phyloP scores from a whole-genome alignment of 2,888 invertebrate genomes.

The Herminia tarsipennalis region DNA sequence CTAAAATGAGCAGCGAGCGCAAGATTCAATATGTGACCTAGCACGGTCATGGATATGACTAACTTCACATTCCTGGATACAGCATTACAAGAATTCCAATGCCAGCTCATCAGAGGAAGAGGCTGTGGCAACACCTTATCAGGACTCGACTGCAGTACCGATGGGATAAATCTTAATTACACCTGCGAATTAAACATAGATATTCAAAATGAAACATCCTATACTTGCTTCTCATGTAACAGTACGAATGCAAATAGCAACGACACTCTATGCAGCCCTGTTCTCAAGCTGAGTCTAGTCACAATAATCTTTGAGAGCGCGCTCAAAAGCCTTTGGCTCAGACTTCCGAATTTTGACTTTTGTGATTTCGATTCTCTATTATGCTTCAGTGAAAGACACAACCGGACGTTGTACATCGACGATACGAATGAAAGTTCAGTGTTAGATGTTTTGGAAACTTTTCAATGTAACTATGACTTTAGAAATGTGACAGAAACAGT shows the following conservation, averaged over 20 bases:
- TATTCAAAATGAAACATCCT: conserved; percentile 78
- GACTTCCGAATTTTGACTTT: conserved; percentile 61
- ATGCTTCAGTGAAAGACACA: conserved; percentile 62
- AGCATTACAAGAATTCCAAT: conserved; percentile 67
- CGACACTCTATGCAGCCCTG: conserved; percentile 68
- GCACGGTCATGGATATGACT: conserved; percentile 65
- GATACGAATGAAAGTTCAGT: conserved; percentile 49
- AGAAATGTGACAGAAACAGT: conserved; percentile 57
- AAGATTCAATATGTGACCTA: conserved; percentile 62
- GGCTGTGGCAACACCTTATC: conserved; percentile 58
- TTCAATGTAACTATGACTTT: conserved; percentile 73
- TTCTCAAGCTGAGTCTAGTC: conserved; percentile 74
- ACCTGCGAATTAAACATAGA: conserved; percentile 72
- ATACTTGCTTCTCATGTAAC: conserved; percentile 68
- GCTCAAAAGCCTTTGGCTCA: conserved; percentile 72
- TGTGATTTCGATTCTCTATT: conserved; percentile 68
- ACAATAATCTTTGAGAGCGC: conserved; percentile 74
- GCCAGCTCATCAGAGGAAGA: conserved; percentile 58
- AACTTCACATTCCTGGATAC: conserved; percentile 66
- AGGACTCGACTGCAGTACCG: conserved; percentile 63
- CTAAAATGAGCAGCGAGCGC: conserved; percentile 24
- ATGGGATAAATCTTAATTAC: conserved; percentile 52
- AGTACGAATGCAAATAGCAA: conserved; percentile 62
- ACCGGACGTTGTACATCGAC: conserved; percentile 72
- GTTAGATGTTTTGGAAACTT: conserved; percentile 54